phyloP scores from a whole-genome alignment of 1,140 invertebrate species.

The Pachypeltis micranthus region DNA sequence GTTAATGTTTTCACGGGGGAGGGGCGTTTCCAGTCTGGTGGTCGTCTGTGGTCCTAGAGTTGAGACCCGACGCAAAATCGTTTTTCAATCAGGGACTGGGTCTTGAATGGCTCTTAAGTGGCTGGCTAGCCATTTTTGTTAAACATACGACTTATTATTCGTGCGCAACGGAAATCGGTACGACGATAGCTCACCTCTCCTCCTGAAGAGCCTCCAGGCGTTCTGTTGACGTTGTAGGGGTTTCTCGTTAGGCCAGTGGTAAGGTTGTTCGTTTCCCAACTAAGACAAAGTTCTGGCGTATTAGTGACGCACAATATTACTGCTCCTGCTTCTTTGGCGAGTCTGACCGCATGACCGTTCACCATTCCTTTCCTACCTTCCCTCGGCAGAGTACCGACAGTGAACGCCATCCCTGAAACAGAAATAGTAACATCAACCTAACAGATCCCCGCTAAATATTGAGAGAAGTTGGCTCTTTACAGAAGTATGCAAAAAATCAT shows the following conservation, averaged over 20 bases:
- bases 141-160: not conserved
- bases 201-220: constrained; percentile 64
- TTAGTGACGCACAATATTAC: constrained; percentile 82
- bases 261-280: constrained; percentile 80
- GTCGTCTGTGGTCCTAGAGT: no score
- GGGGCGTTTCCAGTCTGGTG: no score
- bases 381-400: constrained; percentile 40
- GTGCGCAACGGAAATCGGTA: not conserved
- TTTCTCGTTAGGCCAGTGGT: constrained; percentile 77
- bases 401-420: constrained; percentile 40
- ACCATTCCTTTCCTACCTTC: constrained; percentile 36
- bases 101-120: not conserved
- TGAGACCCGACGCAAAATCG: no score
- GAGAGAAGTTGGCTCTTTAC: no score
- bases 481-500: no score
- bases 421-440: no score
- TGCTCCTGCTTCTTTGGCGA: constrained; percentile 62
- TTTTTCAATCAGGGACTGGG: not conserved
- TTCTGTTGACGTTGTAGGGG: constrained; percentile 69
- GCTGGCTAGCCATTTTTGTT: not conserved
- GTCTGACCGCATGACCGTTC: constrained; percentile 58
- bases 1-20: no score
- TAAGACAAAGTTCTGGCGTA: constrained; percentile 81
- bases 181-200: constrained; percentile 43
- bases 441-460: no score